A percentile compares a stretch with the other conserved stretches of the same genome.
Conservation (phyloP, 53 echinoderm and acorn worm genomes). For the Crossaster papposus region DNA sequence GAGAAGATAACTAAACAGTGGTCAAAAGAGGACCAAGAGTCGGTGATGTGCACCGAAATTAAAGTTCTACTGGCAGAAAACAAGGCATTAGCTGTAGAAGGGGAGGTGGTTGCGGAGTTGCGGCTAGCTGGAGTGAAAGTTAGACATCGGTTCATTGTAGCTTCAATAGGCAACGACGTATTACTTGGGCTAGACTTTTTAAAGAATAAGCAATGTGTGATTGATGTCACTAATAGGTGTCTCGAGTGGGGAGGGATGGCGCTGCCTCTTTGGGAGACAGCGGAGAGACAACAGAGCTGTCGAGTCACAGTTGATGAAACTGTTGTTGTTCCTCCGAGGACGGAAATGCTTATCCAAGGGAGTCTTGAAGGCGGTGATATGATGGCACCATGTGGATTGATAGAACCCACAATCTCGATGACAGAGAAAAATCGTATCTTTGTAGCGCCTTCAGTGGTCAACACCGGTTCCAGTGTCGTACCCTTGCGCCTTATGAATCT, state of each 20-base stretch:
- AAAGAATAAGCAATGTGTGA: no score
- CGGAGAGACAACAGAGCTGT: slow-evolving; percentile 13
- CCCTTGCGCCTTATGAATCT: slow-evolving; percentile 13
- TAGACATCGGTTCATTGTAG: slow-evolving; percentile 33
- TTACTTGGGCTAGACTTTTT: slow-evolving; percentile 41
- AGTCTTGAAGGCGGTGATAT: not conserved
- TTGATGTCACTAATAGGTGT: no score
- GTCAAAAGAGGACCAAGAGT: not conserved
- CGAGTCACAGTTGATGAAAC: slow-evolving; percentile 11
- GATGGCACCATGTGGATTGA: not conserved
- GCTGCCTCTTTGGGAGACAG: no score
- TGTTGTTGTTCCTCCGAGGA: not conserved
- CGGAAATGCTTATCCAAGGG: slow-evolving; percentile 1
- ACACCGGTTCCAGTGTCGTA: not conserved
- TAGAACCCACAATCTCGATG: not conserved
- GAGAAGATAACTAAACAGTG: not conserved
- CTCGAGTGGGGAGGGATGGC: no score
- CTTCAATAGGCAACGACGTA: slow-evolving; percentile 26
- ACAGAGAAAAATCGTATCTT: not conserved
- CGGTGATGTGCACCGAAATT: slow-evolving; percentile 1
- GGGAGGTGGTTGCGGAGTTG: slow-evolving; percentile 12
- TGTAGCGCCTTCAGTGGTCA: not conserved
- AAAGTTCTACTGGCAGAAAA: slow-evolving; percentile 13
- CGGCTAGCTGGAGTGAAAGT: not conserved
- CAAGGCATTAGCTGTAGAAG: not conserved